Evolutionary conservation across 2,113 vertebrate genomes (phyloP).

Genomic region (Bos indicus): DNA sequence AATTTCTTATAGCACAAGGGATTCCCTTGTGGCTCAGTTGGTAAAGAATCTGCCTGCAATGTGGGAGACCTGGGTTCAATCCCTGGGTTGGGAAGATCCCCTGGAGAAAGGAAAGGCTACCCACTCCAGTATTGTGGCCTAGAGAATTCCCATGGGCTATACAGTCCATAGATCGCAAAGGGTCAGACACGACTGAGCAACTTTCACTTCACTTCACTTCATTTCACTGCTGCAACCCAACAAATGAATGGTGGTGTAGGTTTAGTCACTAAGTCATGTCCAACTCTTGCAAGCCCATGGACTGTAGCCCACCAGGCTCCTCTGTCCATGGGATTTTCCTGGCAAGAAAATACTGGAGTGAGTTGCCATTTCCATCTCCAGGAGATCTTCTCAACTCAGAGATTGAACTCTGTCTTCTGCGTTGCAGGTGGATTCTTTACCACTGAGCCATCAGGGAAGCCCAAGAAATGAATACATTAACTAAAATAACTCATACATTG

Average conservation of each 20-base stretch:
- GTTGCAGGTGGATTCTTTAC: neutral
- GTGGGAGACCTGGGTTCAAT: neutral
- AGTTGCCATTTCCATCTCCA: neutral
- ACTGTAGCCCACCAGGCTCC: neutral
- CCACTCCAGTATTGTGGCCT: neutral
- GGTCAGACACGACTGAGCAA: neutral
- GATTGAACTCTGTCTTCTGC: neutral
- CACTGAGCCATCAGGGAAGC: neutral
- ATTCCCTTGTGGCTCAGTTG: neutral
- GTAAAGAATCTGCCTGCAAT: neutral
- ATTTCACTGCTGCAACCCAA: neutral
- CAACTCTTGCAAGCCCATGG: neutral
- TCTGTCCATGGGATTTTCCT: neutral
- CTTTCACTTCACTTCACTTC: neutral
- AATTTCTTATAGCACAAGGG: neutral
- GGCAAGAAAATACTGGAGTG: neutral
- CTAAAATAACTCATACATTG: neutral
- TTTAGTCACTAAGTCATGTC: neutral
- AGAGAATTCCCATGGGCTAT: neutral
- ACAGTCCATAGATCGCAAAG: neutral
- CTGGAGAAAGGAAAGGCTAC: neutral
- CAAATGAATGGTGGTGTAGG: neutral
- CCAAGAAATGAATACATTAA: neutral
- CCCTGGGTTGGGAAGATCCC: neutral
- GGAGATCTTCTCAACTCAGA: neutral